Evolutionary conservation across 2,113 vertebrate species (phyloP), one percentile per base, ranked within the genome.

Genomic region (Nymphicus hollandicus): DNA sequence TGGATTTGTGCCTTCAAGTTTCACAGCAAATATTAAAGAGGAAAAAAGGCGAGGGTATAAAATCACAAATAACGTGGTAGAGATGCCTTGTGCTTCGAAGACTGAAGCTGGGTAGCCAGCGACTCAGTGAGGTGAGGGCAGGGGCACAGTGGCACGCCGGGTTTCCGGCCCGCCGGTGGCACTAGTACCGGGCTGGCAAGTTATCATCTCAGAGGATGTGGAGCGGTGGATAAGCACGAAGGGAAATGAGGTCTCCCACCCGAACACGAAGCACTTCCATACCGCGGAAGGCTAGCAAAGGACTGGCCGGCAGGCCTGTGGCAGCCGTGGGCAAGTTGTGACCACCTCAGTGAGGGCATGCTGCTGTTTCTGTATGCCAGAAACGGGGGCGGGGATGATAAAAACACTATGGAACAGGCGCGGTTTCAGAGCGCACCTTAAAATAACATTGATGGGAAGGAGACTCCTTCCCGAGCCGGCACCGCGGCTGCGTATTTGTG

Each of bases 181-280:
- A 17, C 39, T 3, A 44, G 25, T 6, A 29, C 2, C 2, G 44
- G 35, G 17, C 15, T n/a, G 2, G 19, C 64, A 25, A 37, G 25
- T 17, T 9, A 16, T 0, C 3, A 0, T 16, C 41, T 52, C 31
- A 3, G 24, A 28, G 83, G 22, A 18, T 29, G 1, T 17, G 68
- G 25, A 10, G 23, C n/a, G 10, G 28, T 17, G 37, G 29, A 17
- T 2, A 7, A 24, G 9, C 0, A 7, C 3, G 28, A 15, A 39
- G 72, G 58, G 22, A 28, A 44, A 29, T 1, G 29, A 14, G 37
- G 16, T 0, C 17, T 44, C 33, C 11, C 46, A 17, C 25, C 6
- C n/a, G 7, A 19, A 8, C 2, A 7, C 2, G 18, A 20, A n/a
- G 35, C 60, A 7, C 7, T 11, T 37, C 35, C 47, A 2, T 15